Evolutionary conservation across 2,797 vertebrate species (phyloP).

Genomic region (Protonibea diacanthus): DNA sequence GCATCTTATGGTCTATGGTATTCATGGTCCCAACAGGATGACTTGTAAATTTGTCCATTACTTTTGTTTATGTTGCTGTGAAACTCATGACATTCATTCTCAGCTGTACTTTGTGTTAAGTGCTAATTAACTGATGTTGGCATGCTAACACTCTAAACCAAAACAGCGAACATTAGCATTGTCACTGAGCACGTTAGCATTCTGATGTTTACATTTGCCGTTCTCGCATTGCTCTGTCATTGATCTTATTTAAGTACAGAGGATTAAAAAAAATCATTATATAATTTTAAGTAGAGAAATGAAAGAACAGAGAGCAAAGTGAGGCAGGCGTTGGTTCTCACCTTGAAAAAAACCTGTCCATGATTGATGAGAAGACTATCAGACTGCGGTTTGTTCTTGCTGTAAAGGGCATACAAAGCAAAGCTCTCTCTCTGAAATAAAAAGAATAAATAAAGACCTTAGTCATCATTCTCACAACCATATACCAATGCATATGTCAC

Average conservation of each 20-base stretch:
- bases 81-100: background rate
- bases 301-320: background rate
- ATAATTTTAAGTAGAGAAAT: background rate
- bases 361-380: constrained; percentile 85
- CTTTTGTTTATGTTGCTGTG: background rate
- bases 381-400: constrained; percentile 90
- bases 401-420: constrained; percentile 89
- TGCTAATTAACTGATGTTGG: background rate
- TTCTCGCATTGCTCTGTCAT: background rate
- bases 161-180: background rate
- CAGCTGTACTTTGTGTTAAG: background rate
- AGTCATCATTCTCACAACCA: background rate
- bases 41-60: background rate
- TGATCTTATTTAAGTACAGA: too few relatives aligned
- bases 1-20: background rate
- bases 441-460: constrained; percentile 41
- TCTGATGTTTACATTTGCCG: background rate
- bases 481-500: background rate
- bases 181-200: background rate
- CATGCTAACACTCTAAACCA: background rate
- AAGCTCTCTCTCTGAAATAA: constrained; percentile 85
- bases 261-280: too few relatives aligned
- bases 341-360: constrained; percentile 87
- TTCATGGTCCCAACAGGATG: background rate
- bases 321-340: constrained; percentile 52